A percentile compares a stretch with the other conserved stretches of the same genome.
phyloP scores from a whole-genome alignment of 2,113 vertebrate genomes.

The Tupaia tana region DNA sequence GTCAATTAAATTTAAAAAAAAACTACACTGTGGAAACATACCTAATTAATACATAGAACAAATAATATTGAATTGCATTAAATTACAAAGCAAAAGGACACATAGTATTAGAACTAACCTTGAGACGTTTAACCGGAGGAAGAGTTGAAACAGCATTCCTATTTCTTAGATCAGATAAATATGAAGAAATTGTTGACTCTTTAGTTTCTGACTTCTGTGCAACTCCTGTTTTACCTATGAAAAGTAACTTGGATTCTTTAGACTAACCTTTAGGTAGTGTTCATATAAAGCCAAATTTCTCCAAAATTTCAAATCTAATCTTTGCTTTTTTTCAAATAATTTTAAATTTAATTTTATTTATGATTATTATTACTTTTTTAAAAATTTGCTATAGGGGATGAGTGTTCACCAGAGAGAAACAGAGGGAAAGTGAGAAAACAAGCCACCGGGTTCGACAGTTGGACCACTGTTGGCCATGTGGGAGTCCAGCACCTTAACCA shows the following conservation, averaged over 20 bases:
- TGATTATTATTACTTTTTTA: too few relatives aligned
- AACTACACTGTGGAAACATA: neutral
- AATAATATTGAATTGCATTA: constrained; percentile 35
- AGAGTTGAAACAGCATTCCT: constrained; percentile 88
- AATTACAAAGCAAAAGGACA: constrained; percentile 55
- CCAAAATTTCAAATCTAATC: constrained; percentile 52
- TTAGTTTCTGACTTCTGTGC: constrained; percentile 85
- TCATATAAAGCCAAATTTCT: constrained; percentile 59
- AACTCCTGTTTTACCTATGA: constrained; percentile 94
- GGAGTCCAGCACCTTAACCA: too few relatives aligned
- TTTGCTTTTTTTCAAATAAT: constrained; percentile 44
- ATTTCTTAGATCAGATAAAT: constrained; percentile 93
- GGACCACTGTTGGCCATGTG: too few relatives aligned
- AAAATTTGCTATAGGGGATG: too few relatives aligned
- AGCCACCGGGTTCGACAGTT: too few relatives aligned
- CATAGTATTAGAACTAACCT: constrained; percentile 86
- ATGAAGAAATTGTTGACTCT: constrained; percentile 89
- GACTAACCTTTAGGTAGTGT: constrained; percentile 39
- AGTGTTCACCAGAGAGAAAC: too few relatives aligned
- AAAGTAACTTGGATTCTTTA: constrained; percentile 72
- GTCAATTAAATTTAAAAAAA: too few relatives aligned
- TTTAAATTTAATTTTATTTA: too few relatives aligned
- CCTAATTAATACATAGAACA: neutral
- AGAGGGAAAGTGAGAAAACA: too few relatives aligned
- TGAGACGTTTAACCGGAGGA: constrained; percentile 94